A percentile compares a stretch with the other conserved stretches of the same genome.
These are phyloP conservation scores for Penelope pileata DNA, from an alignment of 2,113 vertebrate genomes.

Conservation along the genomic window DNA sequence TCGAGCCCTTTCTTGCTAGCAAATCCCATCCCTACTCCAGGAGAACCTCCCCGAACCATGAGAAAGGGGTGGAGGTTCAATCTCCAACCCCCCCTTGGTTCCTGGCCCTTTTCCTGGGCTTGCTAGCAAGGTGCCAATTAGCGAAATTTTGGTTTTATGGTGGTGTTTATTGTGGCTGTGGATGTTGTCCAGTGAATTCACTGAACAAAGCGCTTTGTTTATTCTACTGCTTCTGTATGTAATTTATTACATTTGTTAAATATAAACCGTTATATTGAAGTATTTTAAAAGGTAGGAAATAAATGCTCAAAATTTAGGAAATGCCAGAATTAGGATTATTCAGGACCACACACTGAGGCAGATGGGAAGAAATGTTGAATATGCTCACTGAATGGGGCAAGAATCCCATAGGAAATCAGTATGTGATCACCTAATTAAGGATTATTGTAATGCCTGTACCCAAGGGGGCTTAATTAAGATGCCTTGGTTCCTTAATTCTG, in stretches of 20 bases:
- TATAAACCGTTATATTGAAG: background rate
- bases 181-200: slow-evolving; percentile 4
- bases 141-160: background rate
- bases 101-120: background rate
- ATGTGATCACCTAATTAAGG: slow-evolving; percentile 4
- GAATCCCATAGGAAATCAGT: background rate
- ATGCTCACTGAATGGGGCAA: background rate
- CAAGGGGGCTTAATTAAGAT: background rate
- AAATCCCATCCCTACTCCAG: background rate
- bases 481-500: background rate
- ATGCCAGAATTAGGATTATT: background rate
- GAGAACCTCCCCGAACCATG: background rate
- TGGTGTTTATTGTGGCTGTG: slow-evolving; percentile 15
- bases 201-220: background rate
- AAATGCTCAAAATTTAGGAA: slow-evolving; percentile 16
- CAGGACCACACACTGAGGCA: background rate
- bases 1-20: background rate
- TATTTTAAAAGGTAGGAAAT: slow-evolving; percentile 20
- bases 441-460: background rate
- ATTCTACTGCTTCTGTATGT: background rate
- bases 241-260: background rate
- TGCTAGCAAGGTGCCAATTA: slow-evolving; percentile 21
- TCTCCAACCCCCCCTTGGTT: background rate
- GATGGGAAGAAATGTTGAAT: background rate
- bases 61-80: background rate